Evolutionary conservation across 2,113 vertebrate genomes (phyloP).

Genomic region (Cranoglanis bouderius): DNA sequence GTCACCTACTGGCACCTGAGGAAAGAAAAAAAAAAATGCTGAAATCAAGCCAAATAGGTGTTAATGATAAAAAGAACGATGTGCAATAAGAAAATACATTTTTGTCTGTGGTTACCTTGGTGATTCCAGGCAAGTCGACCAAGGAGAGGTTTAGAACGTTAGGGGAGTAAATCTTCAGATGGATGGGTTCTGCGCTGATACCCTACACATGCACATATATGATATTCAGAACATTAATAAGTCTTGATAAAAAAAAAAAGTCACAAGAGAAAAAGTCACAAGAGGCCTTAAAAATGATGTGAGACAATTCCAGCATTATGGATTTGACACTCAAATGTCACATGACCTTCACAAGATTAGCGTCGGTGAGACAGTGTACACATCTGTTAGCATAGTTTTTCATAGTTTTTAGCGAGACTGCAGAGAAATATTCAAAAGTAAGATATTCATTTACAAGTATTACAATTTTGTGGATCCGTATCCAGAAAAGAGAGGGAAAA

Average conservation of each 20-base stretch:
- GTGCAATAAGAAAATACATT: background rate
- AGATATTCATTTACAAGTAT: no score
- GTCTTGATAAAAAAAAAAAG: background rate
- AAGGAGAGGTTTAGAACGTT: conserved; percentile 78
- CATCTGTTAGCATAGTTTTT: no score
- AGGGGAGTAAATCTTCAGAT: conserved; percentile 80
- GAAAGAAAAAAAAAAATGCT: background rate
- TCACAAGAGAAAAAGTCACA: background rate
- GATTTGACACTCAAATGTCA: no score
- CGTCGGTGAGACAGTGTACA: no score
- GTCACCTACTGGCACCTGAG: conserved; percentile 78
- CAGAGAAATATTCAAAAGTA: no score
- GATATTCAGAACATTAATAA: background rate
- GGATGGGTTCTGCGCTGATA: conserved; percentile 76
- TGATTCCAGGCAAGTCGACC: conserved; percentile 81
- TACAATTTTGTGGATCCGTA: no score
- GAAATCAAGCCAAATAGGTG: background rate
- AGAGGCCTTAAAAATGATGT: no score
- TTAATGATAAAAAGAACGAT: background rate
- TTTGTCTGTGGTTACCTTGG: conserved; percentile 70
- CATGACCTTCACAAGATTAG: no score
- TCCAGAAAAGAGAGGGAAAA: no score
- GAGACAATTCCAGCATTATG: no score
- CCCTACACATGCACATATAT: conserved; percentile 60
- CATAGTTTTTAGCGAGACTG: no score